Evolutionary conservation across 2,797 vertebrate genomes (phyloP).

Genomic region (Spatula versicolor): DNA sequence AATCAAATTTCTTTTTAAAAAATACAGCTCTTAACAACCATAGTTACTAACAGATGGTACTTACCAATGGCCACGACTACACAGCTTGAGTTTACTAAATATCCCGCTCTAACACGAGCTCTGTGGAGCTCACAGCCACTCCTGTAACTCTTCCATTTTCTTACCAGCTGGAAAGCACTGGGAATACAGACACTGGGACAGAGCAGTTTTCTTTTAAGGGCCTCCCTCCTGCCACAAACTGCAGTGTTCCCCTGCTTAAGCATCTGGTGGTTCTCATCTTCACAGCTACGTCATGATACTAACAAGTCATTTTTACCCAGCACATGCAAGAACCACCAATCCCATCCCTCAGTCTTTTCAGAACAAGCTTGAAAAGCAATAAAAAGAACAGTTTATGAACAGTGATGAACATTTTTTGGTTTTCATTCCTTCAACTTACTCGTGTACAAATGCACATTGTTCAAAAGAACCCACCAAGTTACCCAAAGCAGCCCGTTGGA

Average conservation of each 20-base stretch:
- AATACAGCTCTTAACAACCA: neutral
- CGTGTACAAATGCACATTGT: neutral
- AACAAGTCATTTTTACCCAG: neutral
- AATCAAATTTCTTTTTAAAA: neutral
- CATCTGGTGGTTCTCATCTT: neutral
- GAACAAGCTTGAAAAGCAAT: neutral
- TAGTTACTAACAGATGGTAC: neutral
- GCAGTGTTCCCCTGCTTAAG: neutral
- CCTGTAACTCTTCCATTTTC: neutral
- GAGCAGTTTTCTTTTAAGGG: neutral
- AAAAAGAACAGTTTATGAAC: neutral
- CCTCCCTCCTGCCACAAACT: neutral
- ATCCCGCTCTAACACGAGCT: neutral
- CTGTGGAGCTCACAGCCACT: neutral
- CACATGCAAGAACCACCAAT: neutral
- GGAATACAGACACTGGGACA: neutral
- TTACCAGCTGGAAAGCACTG: neutral
- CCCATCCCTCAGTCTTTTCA: neutral
- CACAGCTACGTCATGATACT: neutral
- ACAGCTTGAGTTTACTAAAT: neutral
- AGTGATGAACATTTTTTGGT: neutral
- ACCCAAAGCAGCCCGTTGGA: neutral
- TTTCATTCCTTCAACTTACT: neutral
- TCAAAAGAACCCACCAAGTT: neutral
- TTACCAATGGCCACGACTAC: neutral